A percentile compares a stretch with the other conserved stretches of the same genome.
Conservation (phyloP, 2,888 invertebrate species). For the Scaptomyza reducta region DNA sequence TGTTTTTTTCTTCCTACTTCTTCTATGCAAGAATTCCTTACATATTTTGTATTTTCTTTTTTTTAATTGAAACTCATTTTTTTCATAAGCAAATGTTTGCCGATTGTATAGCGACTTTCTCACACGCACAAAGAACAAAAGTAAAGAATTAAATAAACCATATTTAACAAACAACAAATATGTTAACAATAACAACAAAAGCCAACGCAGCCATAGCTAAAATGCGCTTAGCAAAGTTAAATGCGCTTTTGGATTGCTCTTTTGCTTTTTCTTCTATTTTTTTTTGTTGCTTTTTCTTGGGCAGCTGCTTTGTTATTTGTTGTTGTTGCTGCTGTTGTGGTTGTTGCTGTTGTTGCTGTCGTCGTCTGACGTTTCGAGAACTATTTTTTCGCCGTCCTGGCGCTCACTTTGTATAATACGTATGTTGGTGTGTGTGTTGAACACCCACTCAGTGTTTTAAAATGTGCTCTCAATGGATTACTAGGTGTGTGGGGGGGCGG, state of each 20-base stretch:
- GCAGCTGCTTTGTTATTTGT: conserved; percentile 30
- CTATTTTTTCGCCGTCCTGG: conserved; percentile 23
- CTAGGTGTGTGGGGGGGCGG: conserved; percentile 6
- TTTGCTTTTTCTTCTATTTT: no score
- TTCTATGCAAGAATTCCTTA: conserved; percentile 1
- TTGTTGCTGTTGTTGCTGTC: conserved; percentile 27
- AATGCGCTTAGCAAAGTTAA: neutral
- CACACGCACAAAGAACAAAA: no score
- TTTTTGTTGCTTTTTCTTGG: neutral
- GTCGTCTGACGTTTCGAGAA: conserved; percentile 15
- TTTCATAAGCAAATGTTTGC: neutral
- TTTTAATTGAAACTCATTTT: neutral
- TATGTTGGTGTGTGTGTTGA: conserved; percentile 7
- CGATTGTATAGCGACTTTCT: neutral
- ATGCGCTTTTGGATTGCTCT: no score
- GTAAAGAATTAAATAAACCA: no score
- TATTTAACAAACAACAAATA: neutral
- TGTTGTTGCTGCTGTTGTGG: conserved; percentile 27
- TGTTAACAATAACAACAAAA: conserved; percentile 2
- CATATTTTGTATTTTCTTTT: neutral
- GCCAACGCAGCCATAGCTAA: neutral
- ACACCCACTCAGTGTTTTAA: conserved; percentile 29
- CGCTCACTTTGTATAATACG: neutral
- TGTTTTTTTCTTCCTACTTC: conserved; percentile 3
- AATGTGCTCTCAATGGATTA: conserved; percentile 18